A percentile compares a stretch with the other conserved stretches of the same genome.
These are phyloP conservation scores for Sciurus niger DNA, from an alignment of 2,113 vertebrate species.

Conservation along the genomic window DNA sequence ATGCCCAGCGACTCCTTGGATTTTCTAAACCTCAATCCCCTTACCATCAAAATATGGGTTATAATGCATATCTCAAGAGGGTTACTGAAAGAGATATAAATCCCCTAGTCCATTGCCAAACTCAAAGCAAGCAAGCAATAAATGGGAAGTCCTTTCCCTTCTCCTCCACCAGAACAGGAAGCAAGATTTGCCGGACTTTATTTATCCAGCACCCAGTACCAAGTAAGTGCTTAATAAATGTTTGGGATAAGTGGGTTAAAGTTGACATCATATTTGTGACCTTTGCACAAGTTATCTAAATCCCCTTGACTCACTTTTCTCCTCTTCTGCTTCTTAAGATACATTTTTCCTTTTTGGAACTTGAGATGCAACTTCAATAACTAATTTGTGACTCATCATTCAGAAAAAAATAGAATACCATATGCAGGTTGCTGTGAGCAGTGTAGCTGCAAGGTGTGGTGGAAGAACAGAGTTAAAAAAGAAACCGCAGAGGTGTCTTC, in stretches of 20 bases:
- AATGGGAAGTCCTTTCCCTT: neutral
- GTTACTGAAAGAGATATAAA: slow-evolving; percentile 11
- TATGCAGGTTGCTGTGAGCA: neutral
- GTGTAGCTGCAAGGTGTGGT: neutral
- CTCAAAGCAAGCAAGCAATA: neutral
- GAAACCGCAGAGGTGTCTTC: slow-evolving; percentile 21
- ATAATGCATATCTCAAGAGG: neutral
- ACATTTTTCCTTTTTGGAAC: slow-evolving; percentile 23
- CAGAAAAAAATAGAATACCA: slow-evolving; percentile 41
- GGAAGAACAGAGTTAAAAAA: slow-evolving; percentile 37
- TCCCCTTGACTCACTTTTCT: neutral
- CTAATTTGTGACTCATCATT: slow-evolving; percentile 38
- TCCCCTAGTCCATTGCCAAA: neutral
- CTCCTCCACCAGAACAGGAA: neutral
- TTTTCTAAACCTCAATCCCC: neutral
- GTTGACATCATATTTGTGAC: neutral
- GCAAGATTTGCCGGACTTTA: neutral
- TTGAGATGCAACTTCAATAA: neutral
- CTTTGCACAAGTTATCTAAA: neutral
- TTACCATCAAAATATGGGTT: neutral
- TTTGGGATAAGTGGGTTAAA: neutral
- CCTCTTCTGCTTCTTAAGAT: neutral
- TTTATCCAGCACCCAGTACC: neutral
- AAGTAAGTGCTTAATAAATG: neutral
- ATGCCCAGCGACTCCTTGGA: neutral